Conservation (phyloP, 2,113 vertebrate genomes). For the Grammomys surdaster region DNA sequence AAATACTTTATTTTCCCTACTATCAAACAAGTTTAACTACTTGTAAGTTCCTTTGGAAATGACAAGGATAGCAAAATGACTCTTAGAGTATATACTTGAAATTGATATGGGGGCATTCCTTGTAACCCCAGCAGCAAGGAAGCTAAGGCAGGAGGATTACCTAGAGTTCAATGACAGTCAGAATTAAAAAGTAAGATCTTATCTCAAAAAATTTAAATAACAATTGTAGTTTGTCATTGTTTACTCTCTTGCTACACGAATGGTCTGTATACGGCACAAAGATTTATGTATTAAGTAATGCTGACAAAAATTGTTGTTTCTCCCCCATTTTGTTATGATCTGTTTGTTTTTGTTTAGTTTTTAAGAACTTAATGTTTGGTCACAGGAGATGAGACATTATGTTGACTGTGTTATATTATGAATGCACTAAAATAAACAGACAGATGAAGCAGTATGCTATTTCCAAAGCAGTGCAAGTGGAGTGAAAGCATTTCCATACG, state of each 20-base stretch:
- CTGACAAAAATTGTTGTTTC: constrained; percentile 86
- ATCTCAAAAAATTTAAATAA: neutral
- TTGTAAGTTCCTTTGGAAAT: constrained; percentile 37
- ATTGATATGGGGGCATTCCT: neutral
- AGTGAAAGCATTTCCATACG: constrained; percentile 99
- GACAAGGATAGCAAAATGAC: constrained; percentile 61
- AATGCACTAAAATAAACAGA: constrained; percentile 96
- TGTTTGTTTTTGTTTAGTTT: neutral
- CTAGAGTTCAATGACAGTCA: neutral
- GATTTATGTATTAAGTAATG: constrained; percentile 61
- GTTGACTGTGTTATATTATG: constrained; percentile 93
- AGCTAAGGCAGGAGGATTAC: neutral
- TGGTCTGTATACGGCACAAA: constrained; percentile 4
- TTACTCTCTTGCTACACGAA: constrained; percentile 36
- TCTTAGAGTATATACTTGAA: neutral
- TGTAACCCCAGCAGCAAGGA: neutral
- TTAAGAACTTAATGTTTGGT: constrained; percentile 78
- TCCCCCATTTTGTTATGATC: neutral
- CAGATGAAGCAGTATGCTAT: constrained; percentile 98
- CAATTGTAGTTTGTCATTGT: neutral
- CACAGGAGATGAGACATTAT: constrained; percentile 93
- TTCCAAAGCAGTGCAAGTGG: constrained; percentile 99
- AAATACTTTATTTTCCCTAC: constrained; percentile 34
- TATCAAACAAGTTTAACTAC: constrained; percentile 70
- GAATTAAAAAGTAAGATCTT: neutral